Base-by-base conservation (phyloP, 2,888 invertebrate species). In the Caenorhabditis sp. region DNA sequence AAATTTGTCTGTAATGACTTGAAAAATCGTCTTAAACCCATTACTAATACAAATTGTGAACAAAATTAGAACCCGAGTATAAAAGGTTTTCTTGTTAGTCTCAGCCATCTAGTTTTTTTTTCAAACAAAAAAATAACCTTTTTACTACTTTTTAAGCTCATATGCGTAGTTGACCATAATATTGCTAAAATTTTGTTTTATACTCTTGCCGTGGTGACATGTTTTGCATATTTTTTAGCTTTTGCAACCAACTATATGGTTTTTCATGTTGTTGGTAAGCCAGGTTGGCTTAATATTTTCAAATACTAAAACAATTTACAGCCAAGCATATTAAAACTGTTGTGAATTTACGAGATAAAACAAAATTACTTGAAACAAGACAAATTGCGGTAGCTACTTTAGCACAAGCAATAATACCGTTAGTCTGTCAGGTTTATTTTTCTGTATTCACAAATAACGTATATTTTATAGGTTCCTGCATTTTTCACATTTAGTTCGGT, bases 371-470 rank as follows among this genome's bases (percentile, higher is more conserved):
- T 13, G 89, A 89, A 69, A 89, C 88, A 0, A 65, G 87, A n/a
- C 89, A 89, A 77, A 85, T 89, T n/a, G 89, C 89, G 9, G 64
- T 89, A 15, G 88, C 88, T 3, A 89, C 89, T 1, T 69, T 89
- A n/a, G 87, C 86, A 5, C 89, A 89, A 51, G 89, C 89, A 1
- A 67, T 89, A 0, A 85, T 89, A 1, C 89, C 89, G 0, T 69
- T 89, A 3, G 79, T 89, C 53, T 89, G 89, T 76, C 89, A 89
- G 85, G 89, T 88, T 44, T 74, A 35, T 13, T 37, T 11, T n/a
- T 50, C 22, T 15, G 1, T 40, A 15, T 37, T 22, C 20, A 4
- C 35, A 8, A 15, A 55, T 20, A 47, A 37, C n/a, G n/a, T n/a
- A n/a, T 32, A 9, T 22, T 35, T 80, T 88, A 24, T 53, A 89